These are phyloP conservation scores for Craseonycteris thonglongyai DNA, from an alignment of 2,113 vertebrate species.

Conservation along the genomic window DNA sequence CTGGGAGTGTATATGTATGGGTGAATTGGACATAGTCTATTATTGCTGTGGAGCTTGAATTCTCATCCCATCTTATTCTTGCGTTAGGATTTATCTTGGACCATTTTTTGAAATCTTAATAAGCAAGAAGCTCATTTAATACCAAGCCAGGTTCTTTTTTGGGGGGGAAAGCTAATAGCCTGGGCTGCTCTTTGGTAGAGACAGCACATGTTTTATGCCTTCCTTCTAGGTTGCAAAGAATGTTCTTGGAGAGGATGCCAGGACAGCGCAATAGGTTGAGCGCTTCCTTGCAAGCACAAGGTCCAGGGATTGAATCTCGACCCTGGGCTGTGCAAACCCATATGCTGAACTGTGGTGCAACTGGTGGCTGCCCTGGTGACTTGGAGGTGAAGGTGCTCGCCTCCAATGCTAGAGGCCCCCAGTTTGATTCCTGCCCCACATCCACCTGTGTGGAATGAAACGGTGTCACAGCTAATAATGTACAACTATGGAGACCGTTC, in stretches of 20 bases:
- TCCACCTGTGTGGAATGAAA: no score
- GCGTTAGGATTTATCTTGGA: background rate
- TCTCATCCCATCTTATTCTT: background rate
- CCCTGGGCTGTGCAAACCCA: no score
- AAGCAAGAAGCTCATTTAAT: background rate
- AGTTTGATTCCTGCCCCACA: no score
- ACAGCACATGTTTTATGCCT: background rate
- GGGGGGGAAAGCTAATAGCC: background rate
- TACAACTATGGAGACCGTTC: no score
- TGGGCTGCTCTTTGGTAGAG: background rate
- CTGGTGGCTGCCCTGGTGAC: no score
- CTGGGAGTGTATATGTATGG: background rate
- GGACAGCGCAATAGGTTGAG: no score
- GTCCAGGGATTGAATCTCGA: no score
- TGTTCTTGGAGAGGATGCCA: background rate
- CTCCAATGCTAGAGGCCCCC: no score
- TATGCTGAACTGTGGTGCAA: no score
- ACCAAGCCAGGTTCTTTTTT: background rate
- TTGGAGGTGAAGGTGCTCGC: no score
- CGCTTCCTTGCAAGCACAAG: no score
- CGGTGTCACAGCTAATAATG: no score
- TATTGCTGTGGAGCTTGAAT: background rate
- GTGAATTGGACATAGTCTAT: background rate
- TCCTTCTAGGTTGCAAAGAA: background rate
- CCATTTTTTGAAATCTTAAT: background rate